Evolutionary conservation across 2,113 vertebrate species (phyloP).

Genomic region (Cyanocitta stelleri): DNA sequence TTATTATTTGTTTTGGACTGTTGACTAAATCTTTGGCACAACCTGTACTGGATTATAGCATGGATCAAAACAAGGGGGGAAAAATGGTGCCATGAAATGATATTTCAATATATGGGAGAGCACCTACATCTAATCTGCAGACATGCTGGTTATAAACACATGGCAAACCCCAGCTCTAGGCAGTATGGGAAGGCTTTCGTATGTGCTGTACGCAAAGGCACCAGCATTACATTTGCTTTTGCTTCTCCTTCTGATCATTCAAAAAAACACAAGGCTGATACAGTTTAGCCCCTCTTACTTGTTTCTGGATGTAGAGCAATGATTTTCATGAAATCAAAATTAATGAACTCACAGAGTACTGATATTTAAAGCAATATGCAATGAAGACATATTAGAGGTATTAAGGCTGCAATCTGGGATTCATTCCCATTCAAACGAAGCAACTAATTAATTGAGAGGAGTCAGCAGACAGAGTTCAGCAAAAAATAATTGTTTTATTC

Average conservation of each 20-base stretch:
- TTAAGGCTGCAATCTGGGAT: background rate
- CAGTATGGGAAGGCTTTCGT: background rate
- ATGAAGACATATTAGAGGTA: background rate
- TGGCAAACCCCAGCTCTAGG: slow-evolving; percentile 12
- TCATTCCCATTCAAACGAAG: slow-evolving; percentile 47
- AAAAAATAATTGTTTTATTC: background rate
- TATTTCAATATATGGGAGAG: background rate
- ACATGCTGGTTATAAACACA: background rate
- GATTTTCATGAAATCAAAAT: slow-evolving; percentile 21
- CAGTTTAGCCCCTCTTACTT: background rate
- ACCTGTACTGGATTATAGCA: background rate
- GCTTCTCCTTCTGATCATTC: background rate
- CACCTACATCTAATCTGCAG: background rate
- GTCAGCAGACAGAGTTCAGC: background rate
- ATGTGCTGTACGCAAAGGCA: background rate
- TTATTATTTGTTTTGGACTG: slow-evolving; percentile 7
- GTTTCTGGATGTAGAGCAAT: background rate
- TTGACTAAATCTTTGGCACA: background rate
- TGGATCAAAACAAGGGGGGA: background rate
- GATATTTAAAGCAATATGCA: background rate
- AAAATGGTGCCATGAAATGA: background rate
- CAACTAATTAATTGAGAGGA: slow-evolving; percentile 6
- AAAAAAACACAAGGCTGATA: background rate
- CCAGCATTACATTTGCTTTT: background rate
- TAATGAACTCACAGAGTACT: background rate